phyloP scores from a whole-genome alignment of 1,140 invertebrate species.

The Idris sp. region DNA sequence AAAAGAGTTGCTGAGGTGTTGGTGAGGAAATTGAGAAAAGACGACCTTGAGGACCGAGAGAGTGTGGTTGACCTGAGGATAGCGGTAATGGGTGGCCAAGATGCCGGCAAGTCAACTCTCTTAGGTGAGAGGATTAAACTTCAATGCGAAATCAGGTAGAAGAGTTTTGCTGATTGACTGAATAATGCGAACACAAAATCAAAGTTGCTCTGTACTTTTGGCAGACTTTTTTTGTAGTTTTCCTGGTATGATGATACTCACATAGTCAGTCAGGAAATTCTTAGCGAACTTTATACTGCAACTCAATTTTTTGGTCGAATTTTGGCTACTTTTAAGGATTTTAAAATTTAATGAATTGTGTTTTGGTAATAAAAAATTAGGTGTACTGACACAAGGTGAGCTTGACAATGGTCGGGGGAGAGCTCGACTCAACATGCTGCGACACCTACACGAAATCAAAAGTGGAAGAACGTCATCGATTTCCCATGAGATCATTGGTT shows the following conservation, averaged over 20 bases:
- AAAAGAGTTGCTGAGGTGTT: conserved; percentile 89
- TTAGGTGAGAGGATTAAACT: conserved; percentile 77
- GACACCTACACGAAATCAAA: conserved; percentile 97
- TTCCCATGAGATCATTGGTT: conserved; percentile 97
- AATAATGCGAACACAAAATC: too few species aligned
- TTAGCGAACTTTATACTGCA: too few species aligned
- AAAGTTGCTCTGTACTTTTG: too few species aligned
- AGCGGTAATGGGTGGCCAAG: conserved; percentile 94
- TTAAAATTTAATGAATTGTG: too few species aligned
- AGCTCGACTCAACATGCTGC: conserved; percentile 95
- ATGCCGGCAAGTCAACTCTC: conserved; percentile 95
- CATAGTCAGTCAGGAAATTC: conserved; percentile 38
- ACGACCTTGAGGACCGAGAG: conserved; percentile 91
- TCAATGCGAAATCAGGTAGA: conserved; percentile 18
- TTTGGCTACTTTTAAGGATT: too few species aligned
- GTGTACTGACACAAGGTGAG: conserved; percentile 96
- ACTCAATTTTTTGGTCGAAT: too few species aligned
- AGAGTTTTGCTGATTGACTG: conserved; percentile 30
- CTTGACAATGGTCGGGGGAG: conserved; percentile 96
- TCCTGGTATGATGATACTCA: too few species aligned
- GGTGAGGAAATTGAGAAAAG: conserved; percentile 88
- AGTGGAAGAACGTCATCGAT: conserved; percentile 97
- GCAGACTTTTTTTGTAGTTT: too few species aligned
- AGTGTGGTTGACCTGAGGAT: conserved; percentile 91
- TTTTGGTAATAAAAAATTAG: too few species aligned